Evolutionary conservation across 2,888 invertebrate genomes (phyloP), one percentile per base, ranked within the genome.

Genomic region (Brachyptera risi): DNA sequence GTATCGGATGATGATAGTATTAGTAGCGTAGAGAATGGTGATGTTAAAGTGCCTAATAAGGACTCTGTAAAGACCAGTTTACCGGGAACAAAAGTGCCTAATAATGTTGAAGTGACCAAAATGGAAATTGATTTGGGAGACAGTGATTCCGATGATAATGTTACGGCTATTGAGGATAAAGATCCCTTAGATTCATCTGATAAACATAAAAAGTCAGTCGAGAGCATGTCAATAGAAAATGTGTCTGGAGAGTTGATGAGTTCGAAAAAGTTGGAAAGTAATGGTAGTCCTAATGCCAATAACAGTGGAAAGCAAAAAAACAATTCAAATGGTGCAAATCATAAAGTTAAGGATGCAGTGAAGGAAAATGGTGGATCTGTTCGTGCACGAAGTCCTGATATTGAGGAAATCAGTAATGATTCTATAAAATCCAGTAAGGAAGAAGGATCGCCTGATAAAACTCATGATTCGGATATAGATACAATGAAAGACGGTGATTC

Each of bases 371-470:
- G 13, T 19, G 56, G 37, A 17, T 19, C 37, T 24, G 27, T 9
- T 23, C 21, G 37, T 58, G 13, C 31, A n/a, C 23, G 38, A 15
- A 58, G 50, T 47, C 42, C 44, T 13, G 54, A 58, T 42, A 47
- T 59, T 27, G 59, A 59, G 1, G 62, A 59, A 15, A 27, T 49
- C 37, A 59, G 56, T 49, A 59, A 59, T n/a, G 59, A 62, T 49
- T 58, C 56, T 23, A 60, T 60, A 59, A 26, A 71, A 73, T 73
- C 70, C 75, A 75, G 69, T 80, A 77, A 71, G 79, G 75, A 71
- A 73, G 70, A 69, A 64, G 9, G n/a, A 21, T 42, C 27, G 35
- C 21, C n/a, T 49, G 64, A 59, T 15, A 62, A 54, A 24, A 31
- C 31, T 19, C 31, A 58, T 31, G 62, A 62, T 42, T 51, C 49